Evolutionary conservation across 23 tunicate species (phyloP), one percentile per base, ranked within the genome.

Genomic region (Oikopleura dioica): DNA sequence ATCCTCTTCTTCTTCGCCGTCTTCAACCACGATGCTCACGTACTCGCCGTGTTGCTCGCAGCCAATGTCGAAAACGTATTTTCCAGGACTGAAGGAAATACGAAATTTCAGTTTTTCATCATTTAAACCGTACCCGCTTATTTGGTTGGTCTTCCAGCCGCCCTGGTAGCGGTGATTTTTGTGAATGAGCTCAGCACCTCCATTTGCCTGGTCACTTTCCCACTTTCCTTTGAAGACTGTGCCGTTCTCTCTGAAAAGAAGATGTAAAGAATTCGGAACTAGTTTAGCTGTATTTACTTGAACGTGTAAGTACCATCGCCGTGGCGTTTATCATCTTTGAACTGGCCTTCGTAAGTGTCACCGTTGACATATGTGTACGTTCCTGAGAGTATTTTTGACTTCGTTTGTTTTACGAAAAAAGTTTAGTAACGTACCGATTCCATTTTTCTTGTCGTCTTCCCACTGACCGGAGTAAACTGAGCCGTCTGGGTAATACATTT

Each of bases 31-130:
- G 37, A 86, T 82, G 34, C 95, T 82, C 36, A 94, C 86, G 50
- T 94, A 94, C 79, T 94, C 99, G 28, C 99, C 99, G 75, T 94
- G 99, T 69, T 94, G 99, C 59, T 94, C 99, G 81, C 99, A 94
- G 9, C 99, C 99, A 38, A 94, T 86, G 59, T 94, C 95, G 59
- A 86, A 94, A 69, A 94, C 83, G 58, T 94, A 94, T 78, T 91
- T 91, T 67, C 97, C 97, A 0, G 92, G 92, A 23, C 92, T 87
- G 16, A 44, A 44, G 55, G 55, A 9, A 44, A 44, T 9, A 9
- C 16, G 9, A 44, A 9, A 44, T 44, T 9, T 9, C 55, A 44
- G 9, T 44, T 44, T 44, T 44, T 44, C 9, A 44, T 9, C 9
- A 44, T 44, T 44, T 9, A 9, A 44, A n/a, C 76, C 76, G 28